Percentiles rank a stretch among this genome's conserved stretches.
Evolutionary conservation across 2,797 vertebrate genomes (phyloP).

Genomic region (Tenualosa ilisha): DNA sequence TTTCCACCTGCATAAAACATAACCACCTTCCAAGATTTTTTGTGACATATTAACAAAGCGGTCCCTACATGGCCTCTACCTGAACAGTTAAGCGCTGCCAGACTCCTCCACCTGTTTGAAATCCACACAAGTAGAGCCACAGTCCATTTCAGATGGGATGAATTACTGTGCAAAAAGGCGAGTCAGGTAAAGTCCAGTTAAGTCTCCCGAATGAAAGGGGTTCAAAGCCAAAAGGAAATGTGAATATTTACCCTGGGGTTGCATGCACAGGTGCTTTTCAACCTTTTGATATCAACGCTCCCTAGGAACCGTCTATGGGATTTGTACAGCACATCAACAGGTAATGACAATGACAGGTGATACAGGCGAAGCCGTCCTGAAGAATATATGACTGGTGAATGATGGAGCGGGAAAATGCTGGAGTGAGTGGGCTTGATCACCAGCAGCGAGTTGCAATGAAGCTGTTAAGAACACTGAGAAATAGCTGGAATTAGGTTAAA

Average conservation of each 20-base stretch:
- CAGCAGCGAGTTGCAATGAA: neutral
- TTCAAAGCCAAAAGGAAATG: neutral
- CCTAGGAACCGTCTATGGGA: neutral
- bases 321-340: neutral
- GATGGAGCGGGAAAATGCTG: neutral
- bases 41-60: slow-evolving; percentile 3
- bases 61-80: neutral
- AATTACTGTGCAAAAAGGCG: neutral
- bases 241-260: neutral
- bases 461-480: no score
- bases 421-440: neutral
- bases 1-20: slow-evolving; percentile 1
- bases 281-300: neutral
- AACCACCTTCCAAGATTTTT: slow-evolving; percentile 20
- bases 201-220: neutral
- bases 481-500: no score
- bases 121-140: neutral
- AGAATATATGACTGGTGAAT: neutral
- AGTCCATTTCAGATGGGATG: neutral
- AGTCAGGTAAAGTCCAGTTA: neutral
- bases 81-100: neutral
- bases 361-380: neutral
- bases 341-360: neutral
- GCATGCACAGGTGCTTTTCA: neutral
- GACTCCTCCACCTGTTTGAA: neutral